Evolutionary conservation across 2,888 invertebrate genomes (phyloP).

Genomic region (Apeira syringaria): DNA sequence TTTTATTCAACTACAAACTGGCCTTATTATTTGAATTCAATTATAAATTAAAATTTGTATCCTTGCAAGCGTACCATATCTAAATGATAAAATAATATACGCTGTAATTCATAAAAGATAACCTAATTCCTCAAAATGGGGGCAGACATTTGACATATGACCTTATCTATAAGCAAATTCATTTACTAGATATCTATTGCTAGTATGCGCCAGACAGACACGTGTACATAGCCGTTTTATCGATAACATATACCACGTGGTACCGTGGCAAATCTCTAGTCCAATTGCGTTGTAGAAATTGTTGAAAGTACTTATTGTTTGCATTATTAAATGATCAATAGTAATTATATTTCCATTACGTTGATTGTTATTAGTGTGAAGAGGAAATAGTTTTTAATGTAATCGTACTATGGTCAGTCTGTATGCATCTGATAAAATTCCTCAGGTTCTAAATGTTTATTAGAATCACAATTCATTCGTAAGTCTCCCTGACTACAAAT

Average conservation of each 20-base stretch:
- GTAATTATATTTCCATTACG: not conserved
- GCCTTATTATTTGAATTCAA: no score
- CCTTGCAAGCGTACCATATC: no score
- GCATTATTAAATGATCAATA: not conserved
- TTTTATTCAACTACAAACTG: no score
- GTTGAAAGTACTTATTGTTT: not conserved
- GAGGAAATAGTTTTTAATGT: not conserved
- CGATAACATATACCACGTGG: constrained; percentile 15
- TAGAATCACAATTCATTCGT: no score
- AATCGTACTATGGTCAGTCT: no score
- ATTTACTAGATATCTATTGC: constrained; percentile 10
- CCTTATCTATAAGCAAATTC: constrained; percentile 11
- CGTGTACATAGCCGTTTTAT: constrained; percentile 11
- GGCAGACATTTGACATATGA: constrained; percentile 18
- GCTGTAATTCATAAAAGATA: not conserved
- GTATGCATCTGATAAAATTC: no score
- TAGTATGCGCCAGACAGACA: constrained; percentile 6
- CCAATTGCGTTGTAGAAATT: constrained; percentile 13
- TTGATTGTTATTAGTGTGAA: no score
- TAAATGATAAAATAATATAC: no score
- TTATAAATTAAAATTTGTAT: no score
- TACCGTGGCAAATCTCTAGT: constrained; percentile 16
- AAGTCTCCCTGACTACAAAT: no score
- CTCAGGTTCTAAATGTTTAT: no score
- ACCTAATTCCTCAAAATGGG: constrained; percentile 13